phyloP scores from a whole-genome alignment of 1,140 invertebrate genomes.

The Drosophila subobscura region DNA sequence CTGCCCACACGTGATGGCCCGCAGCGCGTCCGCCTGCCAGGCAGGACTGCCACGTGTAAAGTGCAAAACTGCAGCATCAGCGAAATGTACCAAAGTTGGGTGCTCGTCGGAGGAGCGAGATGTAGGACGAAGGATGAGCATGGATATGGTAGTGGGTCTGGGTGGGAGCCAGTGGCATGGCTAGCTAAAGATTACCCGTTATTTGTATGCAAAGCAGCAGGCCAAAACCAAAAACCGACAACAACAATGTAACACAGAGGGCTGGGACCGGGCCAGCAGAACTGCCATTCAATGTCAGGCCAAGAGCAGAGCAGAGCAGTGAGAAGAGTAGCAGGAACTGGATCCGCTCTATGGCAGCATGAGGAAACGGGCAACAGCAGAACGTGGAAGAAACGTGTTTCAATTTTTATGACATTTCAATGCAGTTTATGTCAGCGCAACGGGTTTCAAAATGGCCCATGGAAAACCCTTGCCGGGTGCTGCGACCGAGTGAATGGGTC shows the following conservation, averaged over 20 bases:
- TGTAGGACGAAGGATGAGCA: constrained; percentile 1
- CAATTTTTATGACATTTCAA: constrained; percentile 82
- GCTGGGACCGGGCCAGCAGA: constrained; percentile 12
- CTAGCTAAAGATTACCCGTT: constrained; percentile 55
- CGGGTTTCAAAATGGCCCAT: constrained; percentile 39
- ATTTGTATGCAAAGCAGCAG: constrained; percentile 77
- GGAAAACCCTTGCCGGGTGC: background rate
- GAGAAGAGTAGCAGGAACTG: background rate
- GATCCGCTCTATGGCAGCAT: constrained; percentile 1
- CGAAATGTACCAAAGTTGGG: constrained; percentile 42
- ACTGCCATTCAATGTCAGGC: constrained; percentile 59
- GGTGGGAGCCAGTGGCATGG: constrained; percentile 5
- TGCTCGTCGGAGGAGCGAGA: constrained; percentile 1
- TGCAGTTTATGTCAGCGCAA: constrained; percentile 80
- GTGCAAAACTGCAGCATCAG: constrained; percentile 72
- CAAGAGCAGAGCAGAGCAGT: constrained; percentile 5
- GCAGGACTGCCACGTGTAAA: constrained; percentile 46
- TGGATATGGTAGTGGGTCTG: background rate
- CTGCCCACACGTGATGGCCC: constrained; percentile 25
- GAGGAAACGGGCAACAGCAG: constrained; percentile 21
- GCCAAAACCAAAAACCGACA: constrained; percentile 40
- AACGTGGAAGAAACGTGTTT: constrained; percentile 65
- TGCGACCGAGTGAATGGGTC: background rate
- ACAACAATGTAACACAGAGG: constrained; percentile 16
- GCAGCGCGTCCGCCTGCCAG: background rate